Conservation (phyloP, 2,113 vertebrate genomes). For the Bettongia penicillata region DNA sequence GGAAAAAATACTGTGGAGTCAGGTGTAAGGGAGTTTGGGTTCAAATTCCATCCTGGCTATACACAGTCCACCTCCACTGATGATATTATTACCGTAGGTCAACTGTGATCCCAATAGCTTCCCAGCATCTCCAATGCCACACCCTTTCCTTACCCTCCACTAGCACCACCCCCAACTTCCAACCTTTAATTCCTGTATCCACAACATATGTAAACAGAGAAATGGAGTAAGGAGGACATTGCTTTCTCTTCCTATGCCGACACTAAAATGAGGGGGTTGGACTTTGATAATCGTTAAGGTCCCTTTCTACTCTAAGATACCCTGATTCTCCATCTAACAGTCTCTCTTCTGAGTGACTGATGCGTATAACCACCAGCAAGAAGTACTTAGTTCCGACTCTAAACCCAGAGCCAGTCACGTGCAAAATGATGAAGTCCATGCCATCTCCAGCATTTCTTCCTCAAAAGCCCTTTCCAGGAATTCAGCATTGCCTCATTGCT, state of each 20-base stretch:
- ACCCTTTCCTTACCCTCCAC: not conserved
- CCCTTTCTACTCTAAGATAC: not conserved
- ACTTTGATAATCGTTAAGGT: not conserved
- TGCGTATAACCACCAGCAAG: not conserved
- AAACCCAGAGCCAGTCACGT: not conserved
- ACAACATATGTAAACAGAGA: not conserved
- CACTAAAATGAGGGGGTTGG: not conserved
- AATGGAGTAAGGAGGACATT: not conserved
- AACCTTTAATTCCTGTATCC: not conserved
- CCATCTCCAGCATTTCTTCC: not conserved
- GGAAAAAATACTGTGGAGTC: not conserved
- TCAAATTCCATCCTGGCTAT: not conserved
- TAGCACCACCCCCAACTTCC: not conserved
- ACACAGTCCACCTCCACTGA: not conserved
- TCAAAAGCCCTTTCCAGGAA: not conserved
- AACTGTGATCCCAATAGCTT: not conserved
- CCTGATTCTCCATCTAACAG: not conserved
- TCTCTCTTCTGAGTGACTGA: not conserved
- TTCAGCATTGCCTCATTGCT: not conserved
- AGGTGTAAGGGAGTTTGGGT: not conserved
- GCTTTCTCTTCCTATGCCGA: not conserved
- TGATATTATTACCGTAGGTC: not conserved
- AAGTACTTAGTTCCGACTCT: not conserved
- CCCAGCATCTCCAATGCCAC: not conserved
- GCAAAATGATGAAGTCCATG: not conserved